Conservation (phyloP, 2,888 invertebrate genomes). For the Aporophyla nigra region DNA sequence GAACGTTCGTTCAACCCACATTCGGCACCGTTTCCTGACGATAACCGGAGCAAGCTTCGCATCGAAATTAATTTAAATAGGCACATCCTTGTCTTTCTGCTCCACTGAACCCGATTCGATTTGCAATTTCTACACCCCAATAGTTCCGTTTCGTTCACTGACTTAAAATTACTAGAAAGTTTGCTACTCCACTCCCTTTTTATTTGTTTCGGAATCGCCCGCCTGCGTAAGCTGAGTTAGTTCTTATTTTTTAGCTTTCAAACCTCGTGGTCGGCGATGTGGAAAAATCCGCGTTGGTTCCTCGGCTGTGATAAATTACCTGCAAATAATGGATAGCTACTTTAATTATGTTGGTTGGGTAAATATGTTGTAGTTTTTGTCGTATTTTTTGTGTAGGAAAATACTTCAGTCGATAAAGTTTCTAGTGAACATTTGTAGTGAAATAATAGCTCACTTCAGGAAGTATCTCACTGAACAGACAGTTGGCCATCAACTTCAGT, state of each 20-base stretch:
- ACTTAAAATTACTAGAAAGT: constrained; percentile 85
- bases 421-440: not conserved
- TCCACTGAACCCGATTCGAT: constrained; percentile 84
- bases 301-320: constrained; percentile 71
- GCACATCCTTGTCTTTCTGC: constrained; percentile 86
- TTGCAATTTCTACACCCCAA: constrained; percentile 85
- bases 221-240: constrained; percentile 70
- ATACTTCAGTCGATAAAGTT: not conserved
- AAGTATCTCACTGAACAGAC: not conserved
- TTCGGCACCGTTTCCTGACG: constrained; percentile 68
- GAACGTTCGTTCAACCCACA: constrained; percentile 65
- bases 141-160: constrained; percentile 82
- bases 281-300: constrained; percentile 60
- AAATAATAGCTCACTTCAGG: not conserved
- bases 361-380: constrained; percentile 32
- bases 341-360: constrained; percentile 55
- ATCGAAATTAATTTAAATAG: constrained; percentile 87
- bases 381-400: not conserved
- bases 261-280: constrained; percentile 66
- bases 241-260: constrained; percentile 70
- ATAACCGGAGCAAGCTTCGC: constrained; percentile 69
- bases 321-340: constrained; percentile 71
- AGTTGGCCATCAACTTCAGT: constrained; percentile 11
- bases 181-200: constrained; percentile 76
- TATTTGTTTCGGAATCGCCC: constrained; percentile 76